Percentiles rank a stretch among this genome's conserved stretches.
phyloP scores from a whole-genome alignment of 2,797 vertebrate species.

The Cercopithecus mitis region DNA sequence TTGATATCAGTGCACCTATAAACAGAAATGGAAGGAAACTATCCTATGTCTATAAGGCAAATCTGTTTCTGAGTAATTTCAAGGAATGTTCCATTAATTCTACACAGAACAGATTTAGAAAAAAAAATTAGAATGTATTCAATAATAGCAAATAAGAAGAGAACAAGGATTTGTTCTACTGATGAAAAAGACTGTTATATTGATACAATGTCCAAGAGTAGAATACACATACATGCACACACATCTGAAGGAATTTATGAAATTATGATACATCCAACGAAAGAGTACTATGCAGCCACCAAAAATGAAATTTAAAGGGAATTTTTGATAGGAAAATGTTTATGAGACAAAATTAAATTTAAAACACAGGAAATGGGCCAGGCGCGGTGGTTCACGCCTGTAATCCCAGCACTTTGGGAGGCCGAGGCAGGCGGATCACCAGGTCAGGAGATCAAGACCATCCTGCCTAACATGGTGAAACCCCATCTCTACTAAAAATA shows the following conservation, averaged over 20 bases:
- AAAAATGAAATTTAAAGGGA: constrained; percentile 31
- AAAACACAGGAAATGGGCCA: not conserved
- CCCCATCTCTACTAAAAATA: no score
- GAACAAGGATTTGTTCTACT: not conserved
- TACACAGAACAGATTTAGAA: not conserved
- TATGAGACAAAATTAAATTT: not conserved
- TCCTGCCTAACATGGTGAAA: no score
- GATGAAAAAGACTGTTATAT: not conserved
- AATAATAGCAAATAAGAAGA: constrained; percentile 7
- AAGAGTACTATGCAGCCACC: not conserved
- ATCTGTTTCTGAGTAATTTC: not conserved
- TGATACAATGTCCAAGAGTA: not conserved
- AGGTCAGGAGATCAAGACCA: no score
- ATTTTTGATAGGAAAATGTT: not conserved
- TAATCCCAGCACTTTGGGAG: no score
- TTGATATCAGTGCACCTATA: constrained; percentile 95
- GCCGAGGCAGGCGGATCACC: no score
- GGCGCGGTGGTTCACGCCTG: no score
- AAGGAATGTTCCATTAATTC: not conserved
- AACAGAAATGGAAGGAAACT: not conserved
- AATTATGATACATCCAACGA: not conserved
- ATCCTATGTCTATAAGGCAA: not conserved
- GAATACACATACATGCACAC: not conserved
- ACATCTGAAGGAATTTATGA: not conserved
- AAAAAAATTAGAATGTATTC: not conserved